These are phyloP conservation scores for Dryobates pubescens DNA, from an alignment of 2,797 vertebrate species.

Conservation along the genomic window DNA sequence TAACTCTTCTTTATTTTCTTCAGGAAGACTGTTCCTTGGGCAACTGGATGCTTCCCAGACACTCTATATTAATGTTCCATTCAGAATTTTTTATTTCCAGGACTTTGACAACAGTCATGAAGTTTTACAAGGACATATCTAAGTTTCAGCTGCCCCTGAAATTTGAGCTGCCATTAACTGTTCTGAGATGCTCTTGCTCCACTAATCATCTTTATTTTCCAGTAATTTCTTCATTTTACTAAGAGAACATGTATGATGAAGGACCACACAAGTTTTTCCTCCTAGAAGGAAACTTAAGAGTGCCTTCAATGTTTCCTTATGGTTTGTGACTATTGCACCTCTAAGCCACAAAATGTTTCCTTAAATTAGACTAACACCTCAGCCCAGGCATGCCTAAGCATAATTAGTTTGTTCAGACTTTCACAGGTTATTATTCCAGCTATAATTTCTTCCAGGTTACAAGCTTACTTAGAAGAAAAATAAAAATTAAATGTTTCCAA, in stretches of 20 bases:
- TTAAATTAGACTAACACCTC: slow-evolving; percentile 47
- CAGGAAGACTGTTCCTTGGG: neutral
- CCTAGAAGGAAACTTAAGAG: neutral
- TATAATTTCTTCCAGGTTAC: slow-evolving; percentile 44
- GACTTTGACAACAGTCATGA: slow-evolving; percentile 16
- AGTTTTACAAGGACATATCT: neutral
- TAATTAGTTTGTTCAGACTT: slow-evolving; percentile 32
- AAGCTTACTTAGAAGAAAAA: neutral
- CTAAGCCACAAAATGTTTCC: slow-evolving; percentile 36
- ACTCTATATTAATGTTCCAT: slow-evolving; percentile 24
- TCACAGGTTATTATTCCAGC: slow-evolving; percentile 4
- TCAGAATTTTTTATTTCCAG: slow-evolving; percentile 16
- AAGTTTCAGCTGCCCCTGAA: slow-evolving; percentile 33
- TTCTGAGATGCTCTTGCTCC: neutral
- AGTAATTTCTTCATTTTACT: neutral
- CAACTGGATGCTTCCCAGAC: slow-evolving; percentile 23
- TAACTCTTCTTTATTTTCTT: slow-evolving; percentile 12
- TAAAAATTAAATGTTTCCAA: neutral
- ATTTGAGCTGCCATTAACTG: slow-evolving; percentile 16
- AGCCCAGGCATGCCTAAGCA: slow-evolving; percentile 26
- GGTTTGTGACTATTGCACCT: slow-evolving; percentile 4
- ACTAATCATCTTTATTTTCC: slow-evolving; percentile 13
- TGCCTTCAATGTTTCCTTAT: neutral
- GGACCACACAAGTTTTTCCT: slow-evolving; percentile 51
- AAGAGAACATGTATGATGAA: neutral